A percentile compares a stretch with the other conserved stretches of the same genome.
These are phyloP conservation scores for Dendronephthya gigantea DNA, from an alignment of 64 coral and sea anemone species.

Conservation along the genomic window DNA sequence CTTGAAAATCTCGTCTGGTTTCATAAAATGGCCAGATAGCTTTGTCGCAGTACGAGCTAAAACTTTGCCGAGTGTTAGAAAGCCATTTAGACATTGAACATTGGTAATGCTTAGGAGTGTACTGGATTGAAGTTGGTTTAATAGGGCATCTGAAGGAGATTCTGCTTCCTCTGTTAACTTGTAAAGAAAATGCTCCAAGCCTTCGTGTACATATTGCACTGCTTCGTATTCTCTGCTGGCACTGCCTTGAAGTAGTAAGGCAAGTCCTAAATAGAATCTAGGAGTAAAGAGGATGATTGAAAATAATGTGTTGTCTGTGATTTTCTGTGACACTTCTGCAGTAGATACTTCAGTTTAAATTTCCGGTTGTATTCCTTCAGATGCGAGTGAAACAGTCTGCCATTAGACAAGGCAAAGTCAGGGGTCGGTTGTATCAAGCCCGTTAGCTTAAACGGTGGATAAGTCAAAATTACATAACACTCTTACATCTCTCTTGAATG, in stretches of 20 bases:
- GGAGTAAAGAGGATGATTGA: background rate
- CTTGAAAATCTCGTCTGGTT: conserved; percentile 31
- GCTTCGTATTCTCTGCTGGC: conserved; percentile 51
- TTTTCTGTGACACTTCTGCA: no score
- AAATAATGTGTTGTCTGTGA: no score
- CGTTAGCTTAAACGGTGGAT: no score
- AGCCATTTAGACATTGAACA: conserved; percentile 58
- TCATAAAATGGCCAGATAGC: conserved; percentile 38
- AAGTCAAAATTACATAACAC: no score
- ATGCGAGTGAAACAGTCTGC: no score
- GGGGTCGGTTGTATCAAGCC: no score
- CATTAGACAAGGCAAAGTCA: no score
- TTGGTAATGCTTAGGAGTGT: conserved; percentile 32
- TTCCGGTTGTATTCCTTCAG: no score
- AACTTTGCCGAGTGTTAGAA: conserved; percentile 33
- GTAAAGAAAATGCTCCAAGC: conserved; percentile 58
- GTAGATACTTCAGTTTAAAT: no score
- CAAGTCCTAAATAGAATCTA: conserved; percentile 74
- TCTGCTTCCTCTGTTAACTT: conserved; percentile 13
- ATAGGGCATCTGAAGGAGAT: conserved; percentile 18
- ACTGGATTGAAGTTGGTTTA: conserved; percentile 18
- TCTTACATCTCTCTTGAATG: no score
- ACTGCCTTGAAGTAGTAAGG: conserved; percentile 46
- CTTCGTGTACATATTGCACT: conserved; percentile 64
- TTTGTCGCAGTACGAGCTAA: background rate